These are phyloP conservation scores for Saturnia japonica DNA, from an alignment of 2,888 invertebrate species.

Conservation along the genomic window DNA sequence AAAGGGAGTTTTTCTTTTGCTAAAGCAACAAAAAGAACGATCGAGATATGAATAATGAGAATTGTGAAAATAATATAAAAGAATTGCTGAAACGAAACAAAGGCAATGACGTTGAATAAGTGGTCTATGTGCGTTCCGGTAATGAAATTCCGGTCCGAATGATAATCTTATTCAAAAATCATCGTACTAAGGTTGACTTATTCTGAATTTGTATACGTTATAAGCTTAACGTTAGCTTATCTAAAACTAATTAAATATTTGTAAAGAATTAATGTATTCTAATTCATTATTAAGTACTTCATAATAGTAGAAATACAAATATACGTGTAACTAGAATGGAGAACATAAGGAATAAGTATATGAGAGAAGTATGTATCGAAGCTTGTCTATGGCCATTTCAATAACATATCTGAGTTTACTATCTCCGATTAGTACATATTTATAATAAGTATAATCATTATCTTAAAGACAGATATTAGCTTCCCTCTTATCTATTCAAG, in stretches of 20 bases:
- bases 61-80: constrained; percentile 58
- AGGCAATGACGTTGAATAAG: constrained; percentile 54
- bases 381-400: too few relatives aligned
- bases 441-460: too few relatives aligned
- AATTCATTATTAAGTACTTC: too few relatives aligned
- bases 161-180: constrained; percentile 18
- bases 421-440: too few relatives aligned
- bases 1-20: constrained; percentile 42
- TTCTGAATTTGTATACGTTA: background rate
- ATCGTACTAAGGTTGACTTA: constrained; percentile 14
- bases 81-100: constrained; percentile 48
- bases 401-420: too few relatives aligned
- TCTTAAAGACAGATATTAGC: too few relatives aligned
- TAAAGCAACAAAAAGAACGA: constrained; percentile 50
- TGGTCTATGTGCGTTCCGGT: constrained; percentile 22
- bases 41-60: constrained; percentile 61
- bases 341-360: too few relatives aligned
- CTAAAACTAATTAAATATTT: background rate
- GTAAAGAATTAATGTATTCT: too few relatives aligned
- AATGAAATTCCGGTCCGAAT: constrained; percentile 25
- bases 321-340: too few relatives aligned
- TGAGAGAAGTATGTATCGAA: too few relatives aligned
- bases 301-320: too few relatives aligned
- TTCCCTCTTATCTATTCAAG: too few relatives aligned
- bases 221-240: background rate